phyloP scores from a whole-genome alignment of 2,797 vertebrate genomes.

The Spatula versicolor region DNA sequence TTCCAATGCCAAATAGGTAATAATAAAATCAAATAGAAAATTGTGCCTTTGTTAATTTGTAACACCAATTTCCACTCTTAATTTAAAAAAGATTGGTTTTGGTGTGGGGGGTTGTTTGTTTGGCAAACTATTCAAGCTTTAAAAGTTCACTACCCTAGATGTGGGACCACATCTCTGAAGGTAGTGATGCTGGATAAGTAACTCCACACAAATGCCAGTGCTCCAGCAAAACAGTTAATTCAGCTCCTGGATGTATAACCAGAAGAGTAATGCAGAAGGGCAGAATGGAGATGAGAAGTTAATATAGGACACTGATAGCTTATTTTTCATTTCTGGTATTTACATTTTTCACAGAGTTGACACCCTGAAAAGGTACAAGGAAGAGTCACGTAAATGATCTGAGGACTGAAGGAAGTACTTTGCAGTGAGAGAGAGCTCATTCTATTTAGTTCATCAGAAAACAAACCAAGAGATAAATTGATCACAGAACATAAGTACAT shows the following conservation, averaged over 20 bases:
- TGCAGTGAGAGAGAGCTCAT: not conserved
- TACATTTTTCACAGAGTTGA: not conserved
- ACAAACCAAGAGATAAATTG: not conserved
- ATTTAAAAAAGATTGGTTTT: not conserved
- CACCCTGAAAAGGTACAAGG: not conserved
- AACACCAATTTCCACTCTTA: not conserved
- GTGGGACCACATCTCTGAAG: not conserved
- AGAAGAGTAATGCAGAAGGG: not conserved
- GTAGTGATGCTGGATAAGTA: not conserved
- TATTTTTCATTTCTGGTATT: not conserved
- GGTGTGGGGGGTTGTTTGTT: not conserved
- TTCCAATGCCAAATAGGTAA: not conserved
- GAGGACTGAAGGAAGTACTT: not conserved
- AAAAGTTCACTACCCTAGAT: not conserved
- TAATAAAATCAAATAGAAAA: not conserved
- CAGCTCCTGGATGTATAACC: not conserved
- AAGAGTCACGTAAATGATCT: not conserved
- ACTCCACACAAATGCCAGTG: not conserved
- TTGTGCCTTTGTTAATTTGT: not conserved
- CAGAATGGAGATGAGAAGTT: not conserved
- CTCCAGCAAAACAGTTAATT: not conserved
- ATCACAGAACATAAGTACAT: not conserved
- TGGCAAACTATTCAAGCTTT: not conserved
- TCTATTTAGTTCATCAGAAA: constrained; percentile 1
- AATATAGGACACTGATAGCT: not conserved